These are phyloP conservation scores for Recurvirostra avosetta DNA, from an alignment of 2,113 vertebrate species.

Conservation along the genomic window DNA sequence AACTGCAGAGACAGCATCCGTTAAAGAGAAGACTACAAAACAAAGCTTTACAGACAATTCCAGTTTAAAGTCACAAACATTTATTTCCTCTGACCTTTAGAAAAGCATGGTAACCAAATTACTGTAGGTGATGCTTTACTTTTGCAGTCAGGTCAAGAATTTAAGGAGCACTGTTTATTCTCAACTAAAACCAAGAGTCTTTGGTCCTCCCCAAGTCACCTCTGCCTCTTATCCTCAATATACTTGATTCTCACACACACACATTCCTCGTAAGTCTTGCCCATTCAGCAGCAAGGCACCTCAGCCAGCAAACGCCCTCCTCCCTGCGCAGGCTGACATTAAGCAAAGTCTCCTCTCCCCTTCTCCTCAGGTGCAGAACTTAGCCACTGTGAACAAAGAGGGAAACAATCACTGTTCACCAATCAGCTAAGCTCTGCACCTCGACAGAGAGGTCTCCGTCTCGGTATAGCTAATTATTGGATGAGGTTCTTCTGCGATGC, in stretches of 20 bases:
- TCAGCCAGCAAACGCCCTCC: not conserved
- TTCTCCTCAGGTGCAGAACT: constrained; percentile 99
- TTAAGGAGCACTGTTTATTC: not conserved
- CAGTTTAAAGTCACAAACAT: not conserved
- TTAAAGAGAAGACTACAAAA: not conserved
- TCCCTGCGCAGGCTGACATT: constrained; percentile 27
- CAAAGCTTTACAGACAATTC: constrained; percentile 2
- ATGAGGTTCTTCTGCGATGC: constrained; percentile 23
- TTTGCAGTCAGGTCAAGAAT: not conserved
- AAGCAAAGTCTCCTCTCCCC: constrained; percentile 73
- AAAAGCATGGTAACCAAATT: not conserved
- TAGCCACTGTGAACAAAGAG: constrained; percentile 99
- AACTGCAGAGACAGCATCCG: not conserved
- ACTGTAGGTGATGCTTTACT: not conserved
- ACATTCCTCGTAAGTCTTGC: not conserved
- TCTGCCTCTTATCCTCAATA: not conserved
- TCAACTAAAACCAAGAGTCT: not conserved
- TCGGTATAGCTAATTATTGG: constrained; percentile 35
- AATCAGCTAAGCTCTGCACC: constrained; percentile 99
- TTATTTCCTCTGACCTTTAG: not conserved
- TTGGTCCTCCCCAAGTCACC: not conserved
- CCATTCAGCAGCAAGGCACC: not conserved
- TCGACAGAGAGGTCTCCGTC: constrained; percentile 83
- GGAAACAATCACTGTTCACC: constrained; percentile 99
- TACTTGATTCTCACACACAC: not conserved